A percentile compares a stretch with the other conserved stretches of the same genome.
These are phyloP conservation scores for Phoebastria nigripes DNA, from an alignment of 2,797 vertebrate species.

Conservation along the genomic window DNA sequence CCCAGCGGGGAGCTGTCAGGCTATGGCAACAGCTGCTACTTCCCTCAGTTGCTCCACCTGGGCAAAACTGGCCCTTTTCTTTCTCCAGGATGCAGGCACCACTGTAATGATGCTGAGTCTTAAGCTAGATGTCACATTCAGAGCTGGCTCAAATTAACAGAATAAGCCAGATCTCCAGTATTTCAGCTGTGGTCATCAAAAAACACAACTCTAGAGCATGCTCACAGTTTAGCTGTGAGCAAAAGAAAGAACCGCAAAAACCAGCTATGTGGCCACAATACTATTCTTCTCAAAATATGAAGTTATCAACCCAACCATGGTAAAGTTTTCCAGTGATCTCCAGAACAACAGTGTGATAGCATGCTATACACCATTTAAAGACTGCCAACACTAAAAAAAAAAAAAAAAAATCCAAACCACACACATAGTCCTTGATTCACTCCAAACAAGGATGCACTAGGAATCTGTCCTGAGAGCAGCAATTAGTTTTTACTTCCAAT, in stretches of 20 bases:
- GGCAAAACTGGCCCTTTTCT: not conserved
- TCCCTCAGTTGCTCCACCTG: not conserved
- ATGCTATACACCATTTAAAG: not conserved
- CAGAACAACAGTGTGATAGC: not conserved
- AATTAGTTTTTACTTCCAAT: not conserved
- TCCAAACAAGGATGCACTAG: not conserved
- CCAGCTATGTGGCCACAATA: not conserved
- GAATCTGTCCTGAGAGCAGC: not conserved
- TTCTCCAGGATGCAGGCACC: not conserved
- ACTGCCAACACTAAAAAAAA: not conserved
- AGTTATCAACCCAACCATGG: not conserved
- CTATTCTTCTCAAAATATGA: not conserved
- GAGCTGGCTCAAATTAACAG: not conserved
- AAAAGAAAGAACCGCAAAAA: not conserved
- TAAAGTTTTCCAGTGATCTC: not conserved
- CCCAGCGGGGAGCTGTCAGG: not conserved
- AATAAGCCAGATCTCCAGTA: not conserved
- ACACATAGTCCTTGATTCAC: not conserved
- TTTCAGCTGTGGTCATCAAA: not conserved
- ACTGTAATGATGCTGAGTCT: not conserved
- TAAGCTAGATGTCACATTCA: not conserved
- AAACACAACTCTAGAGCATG: not conserved
- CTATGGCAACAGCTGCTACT: not conserved
- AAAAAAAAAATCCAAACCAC: no score
- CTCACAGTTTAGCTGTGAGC: fast-evolving